Base-by-base conservation (phyloP, 2,888 invertebrate species). In the Exocentrus adspersus region DNA sequence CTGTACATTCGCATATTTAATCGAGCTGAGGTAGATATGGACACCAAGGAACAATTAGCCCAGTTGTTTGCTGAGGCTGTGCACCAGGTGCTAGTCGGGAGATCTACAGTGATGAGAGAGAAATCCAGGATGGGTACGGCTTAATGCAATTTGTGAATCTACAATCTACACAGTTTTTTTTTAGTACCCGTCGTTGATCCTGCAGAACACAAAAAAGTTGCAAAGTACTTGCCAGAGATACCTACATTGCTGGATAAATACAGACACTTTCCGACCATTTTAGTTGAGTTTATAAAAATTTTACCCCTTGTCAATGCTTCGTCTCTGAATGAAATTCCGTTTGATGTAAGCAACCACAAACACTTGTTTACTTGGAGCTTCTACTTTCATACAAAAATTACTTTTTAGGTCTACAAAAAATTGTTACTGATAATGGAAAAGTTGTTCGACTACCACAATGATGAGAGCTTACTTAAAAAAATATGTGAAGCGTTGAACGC, bases 61-160 rank as follows among this genome's bases (percentile, higher is more conserved):
- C 57, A 57, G 24, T 48, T 66, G 42, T 58, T 66, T 30, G 19
- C 62, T 3, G 66, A 63, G 45, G 30, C 62, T n/a, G 62, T 66
- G n/a, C 45, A 50, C 45, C 66, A 66, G 42, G 42, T 24, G 10
- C 53, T 66, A 12, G 42, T n/a, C 9, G 66, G 66, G 21, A 60
- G 57, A 20, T 52, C 66, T 1, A 42, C 48, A 7, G 45, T 42
- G 53, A 30, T 17, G 21, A 52, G 66, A 48, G 32, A 42, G 0
- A 20, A 60, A 20, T 60, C 66, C 12, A 50, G 46, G 24, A 28
- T 30, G 30, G 60, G 66, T 66, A 45, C 28, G 3, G n/a, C n/a
- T n/a, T n/a, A n/a, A n/a, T n/a, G n/a, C n/a, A n/a, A n/a, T n/a
- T n/a, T n/a, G n/a, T n/a, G n/a, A n/a, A n/a, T 37, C 2, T 37